These are phyloP conservation scores for Denticeps clupeoides DNA, from an alignment of 2,797 vertebrate genomes.

Conservation along the genomic window DNA sequence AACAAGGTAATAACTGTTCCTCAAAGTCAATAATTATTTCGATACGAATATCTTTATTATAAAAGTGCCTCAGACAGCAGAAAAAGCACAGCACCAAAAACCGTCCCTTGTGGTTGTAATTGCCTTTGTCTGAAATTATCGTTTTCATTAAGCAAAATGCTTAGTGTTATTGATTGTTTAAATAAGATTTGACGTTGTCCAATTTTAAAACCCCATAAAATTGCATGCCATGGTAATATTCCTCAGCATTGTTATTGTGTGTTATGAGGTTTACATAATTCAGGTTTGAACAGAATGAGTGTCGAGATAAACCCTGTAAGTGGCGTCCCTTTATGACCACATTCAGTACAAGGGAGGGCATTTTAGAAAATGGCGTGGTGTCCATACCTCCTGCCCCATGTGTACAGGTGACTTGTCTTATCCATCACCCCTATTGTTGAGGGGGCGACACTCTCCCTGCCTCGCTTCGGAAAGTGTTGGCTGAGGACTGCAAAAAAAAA, in stretches of 20 bases:
- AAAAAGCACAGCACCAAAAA: slow-evolving; percentile 59
- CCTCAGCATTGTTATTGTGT: slow-evolving; percentile 46
- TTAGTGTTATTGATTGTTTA: slow-evolving; percentile 68
- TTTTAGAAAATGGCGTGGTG: slow-evolving; percentile 14
- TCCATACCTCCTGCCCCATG: slow-evolving; percentile 23
- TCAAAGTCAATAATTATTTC: slow-evolving; percentile 67
- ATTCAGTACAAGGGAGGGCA: too few relatives aligned
- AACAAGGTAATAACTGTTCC: slow-evolving; percentile 63
- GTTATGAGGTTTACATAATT: slow-evolving; percentile 40
- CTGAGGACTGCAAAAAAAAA: too few relatives aligned
- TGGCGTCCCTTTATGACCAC: too few relatives aligned
- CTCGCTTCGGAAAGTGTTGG: too few relatives aligned
- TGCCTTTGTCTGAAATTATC: slow-evolving; percentile 65
- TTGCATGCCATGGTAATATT: slow-evolving; percentile 60
- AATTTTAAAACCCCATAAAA: slow-evolving; percentile 59
- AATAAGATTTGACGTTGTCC: slow-evolving; percentile 66
- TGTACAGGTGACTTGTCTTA: slow-evolving; percentile 16
- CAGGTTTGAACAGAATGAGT: slow-evolving; percentile 53
- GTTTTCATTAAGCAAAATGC: slow-evolving; percentile 73
- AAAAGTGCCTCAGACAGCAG: slow-evolving; percentile 61
- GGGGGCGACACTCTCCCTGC: slow-evolving; percentile 13
- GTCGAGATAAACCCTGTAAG: too few relatives aligned
- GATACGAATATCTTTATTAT: slow-evolving; percentile 67
- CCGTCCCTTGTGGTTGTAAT: slow-evolving; percentile 60
- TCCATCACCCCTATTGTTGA: slow-evolving; percentile 13